These are phyloP conservation scores for Ceyx margarethae DNA, from an alignment of 2,113 vertebrate species.

Conservation along the genomic window DNA sequence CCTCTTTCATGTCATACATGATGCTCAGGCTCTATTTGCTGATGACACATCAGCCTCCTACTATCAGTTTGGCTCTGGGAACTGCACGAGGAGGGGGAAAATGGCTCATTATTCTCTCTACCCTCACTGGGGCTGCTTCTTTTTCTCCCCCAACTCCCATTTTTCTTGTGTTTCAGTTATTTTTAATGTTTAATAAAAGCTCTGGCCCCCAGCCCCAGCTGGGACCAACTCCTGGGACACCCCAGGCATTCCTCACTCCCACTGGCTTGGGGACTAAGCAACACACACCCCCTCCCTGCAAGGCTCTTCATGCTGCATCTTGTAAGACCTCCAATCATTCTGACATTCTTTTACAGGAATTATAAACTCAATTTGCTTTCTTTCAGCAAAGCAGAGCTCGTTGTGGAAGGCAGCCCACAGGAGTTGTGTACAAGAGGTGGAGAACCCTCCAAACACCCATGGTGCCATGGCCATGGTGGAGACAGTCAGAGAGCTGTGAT, in stretches of 20 bases:
- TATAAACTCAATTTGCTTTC: not conserved
- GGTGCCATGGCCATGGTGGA: not conserved
- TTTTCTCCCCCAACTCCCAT: not conserved
- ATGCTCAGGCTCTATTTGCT: not conserved
- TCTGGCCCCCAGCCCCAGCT: not conserved
- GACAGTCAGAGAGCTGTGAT: not conserved
- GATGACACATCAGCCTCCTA: not conserved
- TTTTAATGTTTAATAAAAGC: constrained; percentile 6
- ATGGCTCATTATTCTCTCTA: not conserved
- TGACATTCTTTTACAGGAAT: not conserved
- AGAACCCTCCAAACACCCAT: not conserved
- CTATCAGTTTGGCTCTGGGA: not conserved
- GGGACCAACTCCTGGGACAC: not conserved
- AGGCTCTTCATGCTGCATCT: not conserved
- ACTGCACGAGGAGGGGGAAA: not conserved
- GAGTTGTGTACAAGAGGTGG: not conserved
- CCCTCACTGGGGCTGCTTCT: fast-evolving
- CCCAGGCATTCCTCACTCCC: not conserved
- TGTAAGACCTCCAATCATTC: not conserved
- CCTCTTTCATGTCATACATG: not conserved
- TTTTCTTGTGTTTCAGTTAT: not conserved
- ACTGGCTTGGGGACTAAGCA: not conserved
- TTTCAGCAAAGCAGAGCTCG: not conserved
- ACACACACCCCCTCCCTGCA: not conserved
- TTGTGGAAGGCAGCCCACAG: not conserved